Evolutionary conservation across 2,797 vertebrate genomes (phyloP), one percentile per base, ranked within the genome.

Genomic region (Ctenopoma multispine): DNA sequence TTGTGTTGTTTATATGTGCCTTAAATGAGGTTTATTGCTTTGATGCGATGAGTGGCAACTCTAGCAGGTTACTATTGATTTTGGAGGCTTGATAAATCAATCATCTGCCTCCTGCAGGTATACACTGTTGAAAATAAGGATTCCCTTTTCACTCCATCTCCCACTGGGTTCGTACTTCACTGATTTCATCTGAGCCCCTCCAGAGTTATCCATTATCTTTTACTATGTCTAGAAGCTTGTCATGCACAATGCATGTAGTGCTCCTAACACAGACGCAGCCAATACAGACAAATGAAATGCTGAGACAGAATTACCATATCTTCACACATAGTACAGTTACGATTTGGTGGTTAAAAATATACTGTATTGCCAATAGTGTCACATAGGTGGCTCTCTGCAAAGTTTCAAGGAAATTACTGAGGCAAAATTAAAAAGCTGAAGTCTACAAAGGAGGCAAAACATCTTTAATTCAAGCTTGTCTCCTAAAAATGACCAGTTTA

Each of bases 1-100:
- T 73, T 68, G 15, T 2, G 5, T 15, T 58, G 74, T 70, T 87
- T 70, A 58, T 50, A 71, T 62, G 27, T 31, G 34, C 69, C 43
- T 70, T 61, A 70, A 41, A 48, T 41, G 31, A 69, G 53, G 54
- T 78, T 82, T 78, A 70, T 77, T 81, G 62, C 69, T 77, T 77
- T 69, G 74, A 84, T 72, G 72, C 18, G 10, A 77, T 78, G 84
- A 85, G 67, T 72, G 63, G 74, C 82, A 83, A 57, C 76, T 75
- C 57, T 14, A 75, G 66, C 78, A 80, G 84, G 61, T 87, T 86
- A 49, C 54, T 69, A 91, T 90, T 83, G 90, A 90, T 90, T 85
- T 60, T 74, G 20, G n/a, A 50, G 61, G 68, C 64, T 81, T 85
- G 79, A 80, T 87, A 76, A 90, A 91, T 91, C 90, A 88, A 87